These are phyloP conservation scores for Phorcus lineatus DNA, from an alignment of 2,888 invertebrate species.

Conservation along the genomic window DNA sequence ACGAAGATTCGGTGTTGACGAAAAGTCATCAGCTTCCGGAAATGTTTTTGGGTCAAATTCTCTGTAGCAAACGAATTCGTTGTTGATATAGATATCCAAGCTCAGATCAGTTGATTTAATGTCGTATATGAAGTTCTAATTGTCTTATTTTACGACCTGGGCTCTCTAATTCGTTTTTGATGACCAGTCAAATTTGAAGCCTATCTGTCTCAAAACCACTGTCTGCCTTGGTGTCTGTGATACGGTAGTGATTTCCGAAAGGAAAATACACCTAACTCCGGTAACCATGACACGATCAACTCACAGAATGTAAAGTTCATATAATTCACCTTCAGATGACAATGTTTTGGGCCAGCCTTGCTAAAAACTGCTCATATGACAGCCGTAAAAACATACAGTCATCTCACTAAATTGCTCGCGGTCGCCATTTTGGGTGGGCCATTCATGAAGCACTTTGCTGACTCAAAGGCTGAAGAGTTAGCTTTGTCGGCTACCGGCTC, in stretches of 20 bases:
- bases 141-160: too few relatives aligned
- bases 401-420: background rate
- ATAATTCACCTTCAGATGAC: background rate
- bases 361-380: background rate
- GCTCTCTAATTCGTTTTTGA: background rate
- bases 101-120: too few relatives aligned
- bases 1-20: background rate
- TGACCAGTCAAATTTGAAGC: background rate
- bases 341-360: background rate
- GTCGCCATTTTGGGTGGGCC: constrained; percentile 43
- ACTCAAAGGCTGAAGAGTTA: constrained; percentile 3
- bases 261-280: background rate
- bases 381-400: background rate
- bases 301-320: background rate
- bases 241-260: background rate
- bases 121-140: too few relatives aligned
- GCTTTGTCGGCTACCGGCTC: background rate
- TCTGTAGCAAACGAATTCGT: background rate
- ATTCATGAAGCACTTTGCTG: background rate
- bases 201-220: constrained; percentile 1
- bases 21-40: constrained; percentile 15
- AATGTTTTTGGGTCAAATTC: constrained; percentile 21
- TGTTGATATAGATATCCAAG: too few relatives aligned
- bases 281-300: background rate
- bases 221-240: background rate